These are phyloP conservation scores for Unio pictorum DNA, from an alignment of 2,888 invertebrate species.

Conservation along the genomic window DNA sequence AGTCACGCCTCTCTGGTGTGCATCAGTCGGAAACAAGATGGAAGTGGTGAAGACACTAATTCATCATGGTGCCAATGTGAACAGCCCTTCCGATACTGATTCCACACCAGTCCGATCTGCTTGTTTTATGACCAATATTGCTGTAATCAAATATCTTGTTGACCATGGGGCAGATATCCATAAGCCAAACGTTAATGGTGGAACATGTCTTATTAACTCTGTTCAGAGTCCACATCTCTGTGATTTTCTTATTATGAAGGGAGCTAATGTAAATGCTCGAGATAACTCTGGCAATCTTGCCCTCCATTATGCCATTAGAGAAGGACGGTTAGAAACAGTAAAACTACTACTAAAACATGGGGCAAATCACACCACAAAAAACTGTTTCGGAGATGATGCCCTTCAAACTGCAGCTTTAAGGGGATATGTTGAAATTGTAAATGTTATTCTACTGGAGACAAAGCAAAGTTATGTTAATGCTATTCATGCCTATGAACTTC, in stretches of 20 bases:
- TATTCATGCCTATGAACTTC: conserved; percentile 90
- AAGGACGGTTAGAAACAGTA: conserved; percentile 83
- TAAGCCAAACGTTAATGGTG: conserved; percentile 90
- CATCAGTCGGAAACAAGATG: conserved; percentile 88
- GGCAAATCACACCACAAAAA: conserved; percentile 81
- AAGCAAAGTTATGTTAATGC: conserved; percentile 80
- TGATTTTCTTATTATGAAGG: conserved; percentile 83
- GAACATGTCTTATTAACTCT: conserved; percentile 93
- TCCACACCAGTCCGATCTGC: conserved; percentile 89
- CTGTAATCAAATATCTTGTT: conserved; percentile 63
- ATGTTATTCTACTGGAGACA: conserved; percentile 78
- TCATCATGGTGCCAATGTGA: conserved; percentile 86
- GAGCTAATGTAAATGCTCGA: conserved; percentile 87
- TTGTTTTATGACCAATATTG: conserved; percentile 82
- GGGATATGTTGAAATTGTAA: conserved; percentile 74
- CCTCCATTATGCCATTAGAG: conserved; percentile 89
- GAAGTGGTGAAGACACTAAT: conserved; percentile 84
- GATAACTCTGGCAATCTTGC: conserved; percentile 94
- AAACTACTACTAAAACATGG: conserved; percentile 84
- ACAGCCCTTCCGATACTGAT: conserved; percentile 89
- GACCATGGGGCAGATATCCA: conserved; percentile 75
- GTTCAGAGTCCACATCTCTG: conserved; percentile 89
- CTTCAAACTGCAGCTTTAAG: conserved; percentile 88
- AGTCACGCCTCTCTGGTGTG: conserved; percentile 93
- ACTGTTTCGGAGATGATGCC: conserved; percentile 90